Evolutionary conservation across 2,113 vertebrate species (phyloP), one percentile per base, ranked within the genome.

Genomic region (Osmerus eperlanus): DNA sequence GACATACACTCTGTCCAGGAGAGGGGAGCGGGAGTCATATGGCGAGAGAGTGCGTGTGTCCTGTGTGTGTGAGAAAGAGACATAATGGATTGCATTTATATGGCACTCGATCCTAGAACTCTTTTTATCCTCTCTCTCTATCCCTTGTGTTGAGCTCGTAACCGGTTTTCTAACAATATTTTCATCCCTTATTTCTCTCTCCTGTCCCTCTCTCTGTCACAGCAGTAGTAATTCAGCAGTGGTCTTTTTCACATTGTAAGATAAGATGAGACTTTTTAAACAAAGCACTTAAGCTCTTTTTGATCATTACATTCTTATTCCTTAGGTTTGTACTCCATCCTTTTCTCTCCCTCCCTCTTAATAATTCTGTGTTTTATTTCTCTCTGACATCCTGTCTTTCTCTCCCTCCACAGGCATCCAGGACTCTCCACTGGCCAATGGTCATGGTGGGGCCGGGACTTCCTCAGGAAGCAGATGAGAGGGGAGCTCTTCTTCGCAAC

Each of bases 401-500:
- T 79, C 51, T 52, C 29, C 52, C 29, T 12, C 29, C 65, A 78
- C 88, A 99, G 97, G 93, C 85, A 91, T 97, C 86, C 97, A 96
- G 88, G 97, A 99, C 70, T 96, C 96, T 77, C 94, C 96, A 0
- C 92, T 99, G 91, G 92, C 95, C n/a, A 99, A 98, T 1, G 97
- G 97, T 69, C 97, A 98, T 71, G 91, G 94, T 0, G 96, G 97
- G 86, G n/a, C n/a, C 94, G 97, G 93, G 97, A 99, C 89, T 98
- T 98, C 90, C 95, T 99, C 78, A 94, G 97, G 89, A 99, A 99
- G 89, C 97, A 99, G 92, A 98, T 99, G 97, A 90, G 97, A 87
- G 97, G 97, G 85, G 97, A 99, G 83, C 93, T 99, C 75, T 99
- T 99, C 87, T 96, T 96, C 97, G 1, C 94, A 96, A 74, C 97